Base-by-base conservation (phyloP, 1,140 invertebrate genomes). In the Pseudomyrmex dendroicus region DNA sequence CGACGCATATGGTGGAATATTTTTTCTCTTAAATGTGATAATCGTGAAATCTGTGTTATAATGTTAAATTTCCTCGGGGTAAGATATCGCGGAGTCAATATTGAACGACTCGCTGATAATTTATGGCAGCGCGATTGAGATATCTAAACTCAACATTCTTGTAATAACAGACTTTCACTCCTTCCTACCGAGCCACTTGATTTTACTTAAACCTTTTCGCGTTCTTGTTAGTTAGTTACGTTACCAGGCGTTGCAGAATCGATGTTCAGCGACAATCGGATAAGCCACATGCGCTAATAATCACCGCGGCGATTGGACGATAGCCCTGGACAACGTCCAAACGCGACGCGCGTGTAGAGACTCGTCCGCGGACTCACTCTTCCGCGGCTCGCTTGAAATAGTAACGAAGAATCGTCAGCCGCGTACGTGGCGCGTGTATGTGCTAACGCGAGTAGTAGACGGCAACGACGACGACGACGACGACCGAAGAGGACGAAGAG, bases 331-430 rank as follows among this genome's bases (percentile, higher is more conserved):
- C 88, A 77, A 72, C 56, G 66, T 67, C 88, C 85, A 89, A 35
- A 87, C 48, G 62, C 59, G 64, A 73, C 46, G 50, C 52, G 56
- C 66, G 48, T 52, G 35, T 35, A 35, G 35, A 63, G 17, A 46
- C 68, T 76, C 57, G 59, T 4, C 54, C n/a, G 54, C 50, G 64
- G 70, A 44, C 10, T 50, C 62, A 70, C 73, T 35, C 35, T 76
- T 76, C 73, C 73, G 80, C 74, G 61, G 80, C 52, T 73, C 73
- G 83, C 86, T 86, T 85, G 86, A 89, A 89, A 89, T 89, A 89
- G 87, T 86, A 70, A 70, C 84, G 56, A 84, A 78, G 82, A 89
- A 89, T 88, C 86, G 84, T 80, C 86, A 67, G 48, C 72, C 25
- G 61, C 15, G 54, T 48, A 50, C 73, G 54, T 61, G 82, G 68